Conservation (phyloP, 2,797 vertebrate species). For the Champsocephalus esox region DNA sequence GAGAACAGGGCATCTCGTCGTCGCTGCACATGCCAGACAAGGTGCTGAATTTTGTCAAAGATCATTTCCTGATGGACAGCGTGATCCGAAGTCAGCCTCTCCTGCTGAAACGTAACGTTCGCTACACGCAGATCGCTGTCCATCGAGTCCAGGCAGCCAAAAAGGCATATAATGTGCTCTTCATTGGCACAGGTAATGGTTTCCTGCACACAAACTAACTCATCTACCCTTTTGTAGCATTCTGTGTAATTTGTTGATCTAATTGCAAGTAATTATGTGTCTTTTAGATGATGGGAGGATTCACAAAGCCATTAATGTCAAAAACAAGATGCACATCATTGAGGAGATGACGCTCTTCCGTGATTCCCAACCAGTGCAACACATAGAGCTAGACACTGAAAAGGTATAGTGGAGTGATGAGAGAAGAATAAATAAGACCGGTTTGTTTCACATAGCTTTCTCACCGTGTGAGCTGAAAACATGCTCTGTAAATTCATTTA, state of each 20-base stretch:
- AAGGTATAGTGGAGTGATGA: constrained; percentile 77
- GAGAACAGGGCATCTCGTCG: constrained; percentile 88
- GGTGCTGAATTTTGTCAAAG: constrained; percentile 97
- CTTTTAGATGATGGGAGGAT: constrained; percentile 90
- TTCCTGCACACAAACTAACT: neutral
- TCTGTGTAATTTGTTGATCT: neutral
- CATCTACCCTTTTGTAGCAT: neutral
- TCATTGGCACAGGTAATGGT: constrained; percentile 91
- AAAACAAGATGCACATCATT: constrained; percentile 88
- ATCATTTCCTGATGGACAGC: constrained; percentile 97
- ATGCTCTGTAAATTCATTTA: constrained; percentile 58
- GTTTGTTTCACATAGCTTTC: constrained; percentile 23
- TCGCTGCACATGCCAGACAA: constrained; percentile 96
- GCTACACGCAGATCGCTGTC: constrained; percentile 91
- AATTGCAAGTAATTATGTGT: neutral
- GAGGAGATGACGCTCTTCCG: constrained; percentile 92
- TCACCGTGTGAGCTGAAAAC: constrained; percentile 34
- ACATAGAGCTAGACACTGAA: constrained; percentile 90
- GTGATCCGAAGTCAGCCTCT: constrained; percentile 91
- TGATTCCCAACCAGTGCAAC: constrained; percentile 86
- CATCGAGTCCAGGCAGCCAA: constrained; percentile 82
- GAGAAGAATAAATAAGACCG: neutral
- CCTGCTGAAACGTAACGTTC: constrained; percentile 89
- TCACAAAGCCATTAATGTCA: constrained; percentile 92
- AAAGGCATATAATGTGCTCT: constrained; percentile 89